phyloP scores from a whole-genome alignment of 2,888 invertebrate species.

The Tryphoninae sp. region DNA sequence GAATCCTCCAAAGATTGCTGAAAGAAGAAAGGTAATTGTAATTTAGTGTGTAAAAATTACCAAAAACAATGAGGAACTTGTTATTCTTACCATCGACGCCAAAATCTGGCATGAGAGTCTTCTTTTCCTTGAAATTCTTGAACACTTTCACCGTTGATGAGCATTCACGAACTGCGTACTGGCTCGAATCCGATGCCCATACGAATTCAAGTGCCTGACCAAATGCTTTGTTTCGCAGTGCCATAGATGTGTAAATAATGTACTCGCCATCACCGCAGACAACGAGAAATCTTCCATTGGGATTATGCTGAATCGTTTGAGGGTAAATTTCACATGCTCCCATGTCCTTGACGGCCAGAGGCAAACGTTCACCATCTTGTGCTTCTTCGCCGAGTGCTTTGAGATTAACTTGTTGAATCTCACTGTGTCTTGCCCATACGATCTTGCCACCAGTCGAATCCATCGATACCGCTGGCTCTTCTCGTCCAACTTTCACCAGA shows the following conservation, averaged over 20 bases:
- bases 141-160: conserved; percentile 95
- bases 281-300: conserved; percentile 96
- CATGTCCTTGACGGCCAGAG: conserved; percentile 98
- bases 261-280: conserved; percentile 99
- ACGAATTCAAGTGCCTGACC: conserved; percentile 99
- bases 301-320: conserved; percentile 98
- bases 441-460: conserved; percentile 99
- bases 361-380: conserved; percentile 83
- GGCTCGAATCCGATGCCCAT: conserved; percentile 98
- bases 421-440: conserved; percentile 99
- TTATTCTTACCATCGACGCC: conserved; percentile 91
- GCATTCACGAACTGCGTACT: conserved; percentile 94
- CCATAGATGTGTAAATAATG: conserved; percentile 99
- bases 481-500: conserved; percentile 97
- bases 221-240: conserved; percentile 98
- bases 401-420: conserved; percentile 97
- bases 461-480: conserved; percentile 99
- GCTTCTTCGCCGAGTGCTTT: conserved; percentile 91
- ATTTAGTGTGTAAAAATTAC: too few relatives aligned
- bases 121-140: conserved; percentile 99
- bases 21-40: conserved; percentile 57
- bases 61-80: conserved; percentile 50
- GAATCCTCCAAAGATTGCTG: conserved; percentile 94
- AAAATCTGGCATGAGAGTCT: conserved; percentile 97
- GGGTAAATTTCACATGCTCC: conserved; percentile 99